Evolutionary conservation across 2,888 invertebrate species (phyloP).

Genomic region (Leistus spinibarbis): DNA sequence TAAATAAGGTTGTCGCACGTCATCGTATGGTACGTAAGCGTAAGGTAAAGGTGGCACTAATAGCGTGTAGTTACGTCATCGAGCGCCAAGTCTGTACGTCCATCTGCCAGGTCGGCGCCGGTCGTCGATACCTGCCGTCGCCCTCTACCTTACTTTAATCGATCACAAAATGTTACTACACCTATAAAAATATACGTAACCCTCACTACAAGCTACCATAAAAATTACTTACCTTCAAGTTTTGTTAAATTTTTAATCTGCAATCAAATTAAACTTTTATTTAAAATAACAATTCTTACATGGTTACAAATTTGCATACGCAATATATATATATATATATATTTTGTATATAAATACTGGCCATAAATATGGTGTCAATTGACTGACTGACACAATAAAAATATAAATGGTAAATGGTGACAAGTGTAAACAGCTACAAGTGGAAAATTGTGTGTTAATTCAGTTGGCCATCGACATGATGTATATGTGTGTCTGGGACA

Average conservation of each 20-base stretch:
- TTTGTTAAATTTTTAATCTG: too few species aligned
- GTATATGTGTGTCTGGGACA: neutral
- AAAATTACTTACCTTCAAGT: too few species aligned
- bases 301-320: too few species aligned
- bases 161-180: constrained; percentile 48
- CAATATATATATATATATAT: neutral
- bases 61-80: constrained; percentile 1
- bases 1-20: neutral
- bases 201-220: too few species aligned
- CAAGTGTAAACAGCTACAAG: neutral
- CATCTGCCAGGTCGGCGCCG: constrained; percentile 48
- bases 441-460: neutral
- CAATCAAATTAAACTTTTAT: too few species aligned
- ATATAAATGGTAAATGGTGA: neutral
- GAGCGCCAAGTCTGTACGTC: constrained; percentile 11
- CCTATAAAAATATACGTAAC: neutral
- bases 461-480: neutral
- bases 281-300: too few species aligned
- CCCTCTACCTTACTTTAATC: constrained; percentile 54
- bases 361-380: constrained; percentile 20
- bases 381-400: neutral
- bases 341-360: constrained; percentile 41
- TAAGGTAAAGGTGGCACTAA: constrained; percentile 7
- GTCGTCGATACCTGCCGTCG: constrained; percentile 54
- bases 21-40: neutral